Percentiles rank a stretch among this genome's conserved stretches.
phyloP scores from a whole-genome alignment of 2,797 vertebrate genomes.

The Gadopsis bispinosus region DNA sequence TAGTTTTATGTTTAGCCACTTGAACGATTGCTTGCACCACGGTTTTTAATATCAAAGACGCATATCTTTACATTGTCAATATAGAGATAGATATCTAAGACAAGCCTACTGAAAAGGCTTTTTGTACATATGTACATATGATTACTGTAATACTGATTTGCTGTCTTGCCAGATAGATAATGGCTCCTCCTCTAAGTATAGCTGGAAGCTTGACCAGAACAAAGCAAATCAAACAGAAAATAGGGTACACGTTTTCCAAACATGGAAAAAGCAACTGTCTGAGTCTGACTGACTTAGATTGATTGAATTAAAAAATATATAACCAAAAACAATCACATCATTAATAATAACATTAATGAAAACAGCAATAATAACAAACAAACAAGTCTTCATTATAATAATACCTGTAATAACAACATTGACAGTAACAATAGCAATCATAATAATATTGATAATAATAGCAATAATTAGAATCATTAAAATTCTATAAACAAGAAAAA shows the following conservation, averaged over 20 bases:
- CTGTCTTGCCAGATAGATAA: conserved; percentile 56
- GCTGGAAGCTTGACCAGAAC: conserved; percentile 69
- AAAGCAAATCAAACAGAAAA: conserved; percentile 72
- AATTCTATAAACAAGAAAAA: conserved; percentile 89
- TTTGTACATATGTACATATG: background rate
- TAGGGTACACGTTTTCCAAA: conserved; percentile 87
- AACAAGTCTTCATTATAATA: conserved; percentile 85
- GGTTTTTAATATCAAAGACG: conserved; percentile 13
- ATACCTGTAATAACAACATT: conserved; percentile 89
- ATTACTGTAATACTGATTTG: conserved; percentile 26
- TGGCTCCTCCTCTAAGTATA: conserved; percentile 74
- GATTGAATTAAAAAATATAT: conserved; percentile 79
- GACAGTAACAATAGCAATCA: conserved; percentile 89
- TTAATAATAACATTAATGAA: conserved; percentile 84
- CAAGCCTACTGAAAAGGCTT: conserved; percentile 13
- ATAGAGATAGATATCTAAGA: conserved; percentile 26
- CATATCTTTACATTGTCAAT: conserved; percentile 8
- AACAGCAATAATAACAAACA: conserved; percentile 79
- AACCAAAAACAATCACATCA: conserved; percentile 79
- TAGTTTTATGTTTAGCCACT: too few species aligned
- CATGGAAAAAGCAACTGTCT: conserved; percentile 89
- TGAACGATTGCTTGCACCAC: too few species aligned
- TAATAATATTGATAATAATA: conserved; percentile 89
- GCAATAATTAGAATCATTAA: conserved; percentile 89
- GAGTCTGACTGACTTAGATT: conserved; percentile 69